phyloP scores from a whole-genome alignment of 2,888 invertebrate species.

The Microdon myrmicae region DNA sequence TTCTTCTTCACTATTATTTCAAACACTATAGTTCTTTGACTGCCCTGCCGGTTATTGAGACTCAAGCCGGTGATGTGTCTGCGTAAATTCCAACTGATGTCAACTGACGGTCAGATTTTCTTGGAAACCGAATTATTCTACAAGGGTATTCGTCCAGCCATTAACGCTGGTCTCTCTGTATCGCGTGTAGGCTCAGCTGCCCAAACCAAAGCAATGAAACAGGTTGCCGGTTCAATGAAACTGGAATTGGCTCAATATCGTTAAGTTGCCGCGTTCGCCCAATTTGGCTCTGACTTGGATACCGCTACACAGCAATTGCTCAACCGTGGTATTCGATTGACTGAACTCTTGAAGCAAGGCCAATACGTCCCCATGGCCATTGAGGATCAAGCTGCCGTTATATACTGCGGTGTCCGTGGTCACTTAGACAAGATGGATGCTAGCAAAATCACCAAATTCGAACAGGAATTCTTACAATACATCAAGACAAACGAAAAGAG shows the following conservation, averaged over 20 bases:
- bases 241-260: conserved; percentile 99
- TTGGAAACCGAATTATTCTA: conserved; percentile 99
- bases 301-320: conserved; percentile 98
- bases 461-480: conserved; percentile 86
- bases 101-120: conserved; percentile 99
- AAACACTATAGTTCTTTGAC: too few species aligned
- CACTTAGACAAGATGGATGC: conserved; percentile 99
- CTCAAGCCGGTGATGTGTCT: conserved; percentile 99
- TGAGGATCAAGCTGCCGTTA: conserved; percentile 98
- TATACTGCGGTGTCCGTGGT: conserved; percentile 99
- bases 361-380: conserved; percentile 99
- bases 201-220: conserved; percentile 99
- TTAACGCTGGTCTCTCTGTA: conserved; percentile 99
- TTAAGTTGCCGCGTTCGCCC: conserved; percentile 99
- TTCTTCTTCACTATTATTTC: too few species aligned
- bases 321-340: conserved; percentile 97
- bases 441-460: conserved; percentile 95
- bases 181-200: conserved; percentile 99
- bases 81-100: conserved; percentile 99
- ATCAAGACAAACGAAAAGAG: conserved; percentile 82
- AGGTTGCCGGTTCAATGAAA: conserved; percentile 99
- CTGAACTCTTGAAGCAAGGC: conserved; percentile 98
- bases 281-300: conserved; percentile 99
- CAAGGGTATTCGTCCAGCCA: conserved; percentile 99
- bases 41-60: conserved; percentile 98